phyloP scores from a whole-genome alignment of 2,113 vertebrate species.

The Propithecus coquereli region DNA sequence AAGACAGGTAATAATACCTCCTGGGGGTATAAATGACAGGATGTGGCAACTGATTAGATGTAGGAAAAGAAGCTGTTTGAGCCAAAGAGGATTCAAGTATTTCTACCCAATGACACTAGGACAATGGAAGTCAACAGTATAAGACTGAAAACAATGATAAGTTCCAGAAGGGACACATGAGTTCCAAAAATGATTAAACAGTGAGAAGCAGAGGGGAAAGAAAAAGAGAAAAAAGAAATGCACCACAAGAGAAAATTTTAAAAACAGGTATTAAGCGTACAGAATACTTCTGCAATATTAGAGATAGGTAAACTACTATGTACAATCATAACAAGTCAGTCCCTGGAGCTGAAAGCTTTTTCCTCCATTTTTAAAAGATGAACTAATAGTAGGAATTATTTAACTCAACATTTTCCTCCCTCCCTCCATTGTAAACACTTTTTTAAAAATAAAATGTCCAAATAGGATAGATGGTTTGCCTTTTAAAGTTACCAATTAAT shows the following conservation, averaged over 20 bases:
- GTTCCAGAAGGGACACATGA: background rate
- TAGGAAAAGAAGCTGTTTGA: background rate
- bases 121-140: background rate
- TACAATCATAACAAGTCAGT: background rate
- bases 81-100: background rate
- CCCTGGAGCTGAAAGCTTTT: background rate
- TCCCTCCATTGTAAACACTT: background rate
- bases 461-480: background rate
- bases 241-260: background rate
- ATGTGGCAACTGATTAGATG: constrained; percentile 7
- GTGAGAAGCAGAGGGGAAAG: background rate
- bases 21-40: background rate
- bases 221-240: background rate
- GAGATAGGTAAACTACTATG: background rate
- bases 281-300: background rate
- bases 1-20: background rate
- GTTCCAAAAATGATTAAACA: background rate
- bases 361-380: background rate
- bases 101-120: constrained; percentile 5
- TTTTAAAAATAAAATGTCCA: background rate
- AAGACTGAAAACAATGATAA: background rate
- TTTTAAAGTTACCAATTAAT: background rate
- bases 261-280: background rate
- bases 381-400: background rate
- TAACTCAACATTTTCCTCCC: background rate